Conservation (phyloP, 2,797 vertebrate species). For the Sebastes nivosus region DNA sequence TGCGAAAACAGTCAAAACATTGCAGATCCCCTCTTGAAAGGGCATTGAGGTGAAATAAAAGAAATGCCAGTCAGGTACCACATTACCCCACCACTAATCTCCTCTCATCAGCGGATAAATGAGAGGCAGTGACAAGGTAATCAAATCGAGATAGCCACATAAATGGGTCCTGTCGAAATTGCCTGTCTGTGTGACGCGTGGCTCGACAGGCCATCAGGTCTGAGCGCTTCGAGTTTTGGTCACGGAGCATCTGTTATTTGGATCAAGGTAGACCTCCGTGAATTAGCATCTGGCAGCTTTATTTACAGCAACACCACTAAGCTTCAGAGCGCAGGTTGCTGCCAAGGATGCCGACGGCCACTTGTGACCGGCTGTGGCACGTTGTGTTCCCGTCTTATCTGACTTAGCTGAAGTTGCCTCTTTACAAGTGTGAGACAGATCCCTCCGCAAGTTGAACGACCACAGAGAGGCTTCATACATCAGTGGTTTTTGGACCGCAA, state of each 20-base stretch:
- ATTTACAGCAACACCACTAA: conserved; percentile 46
- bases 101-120: conserved; percentile 42
- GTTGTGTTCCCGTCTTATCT: conserved; percentile 61
- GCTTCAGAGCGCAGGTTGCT: conserved; percentile 51
- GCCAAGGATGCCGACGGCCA: conserved; percentile 58
- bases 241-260: conserved; percentile 55
- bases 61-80: conserved; percentile 25
- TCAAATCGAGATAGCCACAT: conserved; percentile 54
- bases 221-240: conserved; percentile 42
- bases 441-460: conserved; percentile 37
- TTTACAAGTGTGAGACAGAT: conserved; percentile 56
- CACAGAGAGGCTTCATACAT: conserved; percentile 59
- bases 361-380: conserved; percentile 56
- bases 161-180: conserved; percentile 59
- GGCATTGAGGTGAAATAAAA: conserved; percentile 2
- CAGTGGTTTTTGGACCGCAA: conserved; percentile 38
- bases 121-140: conserved; percentile 50
- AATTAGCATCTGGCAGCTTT: conserved; percentile 74
- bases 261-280: conserved; percentile 66
- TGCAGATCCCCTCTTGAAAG: not conserved
- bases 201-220: conserved; percentile 52
- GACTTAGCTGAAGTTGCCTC: conserved; percentile 53
- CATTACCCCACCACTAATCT: conserved; percentile 36
- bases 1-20: conserved; percentile 5
- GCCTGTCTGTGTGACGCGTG: conserved; percentile 30